These are phyloP conservation scores for Urechis unicinctus DNA, from an alignment of 2,888 invertebrate genomes.

Conservation along the genomic window DNA sequence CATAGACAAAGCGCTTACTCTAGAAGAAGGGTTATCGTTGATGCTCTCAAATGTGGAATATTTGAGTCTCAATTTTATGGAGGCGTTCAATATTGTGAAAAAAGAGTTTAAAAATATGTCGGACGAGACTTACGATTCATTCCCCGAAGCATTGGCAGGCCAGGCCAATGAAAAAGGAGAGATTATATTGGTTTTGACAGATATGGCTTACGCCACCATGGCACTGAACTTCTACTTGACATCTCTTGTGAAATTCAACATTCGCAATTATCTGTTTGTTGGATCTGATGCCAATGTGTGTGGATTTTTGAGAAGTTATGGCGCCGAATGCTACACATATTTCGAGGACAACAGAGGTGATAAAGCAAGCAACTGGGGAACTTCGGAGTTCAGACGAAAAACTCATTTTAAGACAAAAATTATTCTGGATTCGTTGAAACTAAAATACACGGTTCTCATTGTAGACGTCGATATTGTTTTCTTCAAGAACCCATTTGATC, in stretches of 20 bases:
- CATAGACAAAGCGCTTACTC: no score
- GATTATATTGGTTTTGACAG: conserved; percentile 7
- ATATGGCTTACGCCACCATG: conserved; percentile 9
- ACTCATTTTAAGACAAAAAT: conserved; percentile 12
- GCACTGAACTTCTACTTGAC: conserved; percentile 12
- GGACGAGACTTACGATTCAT: no score
- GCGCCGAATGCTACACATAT: no score
- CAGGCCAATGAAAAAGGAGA: conserved; percentile 1
- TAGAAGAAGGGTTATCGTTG: no score
- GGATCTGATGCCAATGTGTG: conserved; percentile 5
- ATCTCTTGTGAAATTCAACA: conserved; percentile 5
- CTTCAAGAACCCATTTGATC: conserved; percentile 13
- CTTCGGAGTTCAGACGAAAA: conserved; percentile 12
- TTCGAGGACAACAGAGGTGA: not conserved
- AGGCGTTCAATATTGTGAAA: no score
- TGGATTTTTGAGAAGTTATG: not conserved
- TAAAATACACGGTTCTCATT: conserved; percentile 11
- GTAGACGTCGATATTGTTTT: conserved; percentile 17
- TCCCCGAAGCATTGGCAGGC: not conserved
- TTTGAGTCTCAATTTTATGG: no score
- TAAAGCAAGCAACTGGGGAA: conserved; percentile 7
- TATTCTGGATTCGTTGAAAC: conserved; percentile 6
- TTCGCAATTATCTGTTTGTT: conserved; percentile 15
- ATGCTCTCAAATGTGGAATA: no score
- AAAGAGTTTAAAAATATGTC: no score